Evolutionary conservation across 2,113 vertebrate species (phyloP).

Genomic region (Prionailurus viverrinus): DNA sequence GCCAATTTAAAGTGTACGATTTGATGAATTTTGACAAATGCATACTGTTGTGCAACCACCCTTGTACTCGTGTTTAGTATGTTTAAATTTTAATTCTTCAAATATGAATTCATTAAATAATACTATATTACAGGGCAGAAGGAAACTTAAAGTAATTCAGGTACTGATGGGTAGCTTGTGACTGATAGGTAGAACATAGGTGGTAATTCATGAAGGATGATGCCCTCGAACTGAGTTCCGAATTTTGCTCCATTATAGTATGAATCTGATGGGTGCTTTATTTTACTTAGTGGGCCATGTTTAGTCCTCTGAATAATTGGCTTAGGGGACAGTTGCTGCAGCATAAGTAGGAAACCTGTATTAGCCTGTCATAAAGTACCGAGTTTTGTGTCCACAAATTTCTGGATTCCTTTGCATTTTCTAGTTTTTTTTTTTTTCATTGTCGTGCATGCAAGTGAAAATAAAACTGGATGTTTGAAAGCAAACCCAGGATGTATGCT

Average conservation of each 20-base stretch:
- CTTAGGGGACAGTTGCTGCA: neutral
- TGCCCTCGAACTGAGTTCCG: neutral
- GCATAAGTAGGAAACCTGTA: neutral
- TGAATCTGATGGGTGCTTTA: neutral
- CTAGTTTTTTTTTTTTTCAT: neutral
- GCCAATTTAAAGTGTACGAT: slow-evolving; percentile 3
- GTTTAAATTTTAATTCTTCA: slow-evolving; percentile 53
- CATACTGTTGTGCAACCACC: neutral
- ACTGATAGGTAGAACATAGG: neutral
- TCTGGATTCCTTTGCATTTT: neutral
- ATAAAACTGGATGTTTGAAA: slow-evolving; percentile 17
- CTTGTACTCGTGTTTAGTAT: neutral
- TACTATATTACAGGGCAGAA: slow-evolving; percentile 19
- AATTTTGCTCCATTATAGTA: slow-evolving; percentile 38
- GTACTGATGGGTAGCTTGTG: neutral
- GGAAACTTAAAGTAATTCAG: slow-evolving; percentile 40
- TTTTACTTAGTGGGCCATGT: neutral
- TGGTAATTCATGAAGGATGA: slow-evolving; percentile 13
- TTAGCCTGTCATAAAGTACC: neutral
- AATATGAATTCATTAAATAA: slow-evolving; percentile 33
- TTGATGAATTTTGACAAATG: slow-evolving; percentile 46
- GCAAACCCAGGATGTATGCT: slow-evolving; percentile 40
- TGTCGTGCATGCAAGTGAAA: neutral
- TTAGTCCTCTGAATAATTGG: slow-evolving; percentile 27
- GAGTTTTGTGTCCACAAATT: slow-evolving; percentile 8